A percentile compares a stretch with the other conserved stretches of the same genome.
These are phyloP conservation scores for Antechinus stuartii DNA, from an alignment of 2,113 vertebrate genomes.

Conservation along the genomic window DNA sequence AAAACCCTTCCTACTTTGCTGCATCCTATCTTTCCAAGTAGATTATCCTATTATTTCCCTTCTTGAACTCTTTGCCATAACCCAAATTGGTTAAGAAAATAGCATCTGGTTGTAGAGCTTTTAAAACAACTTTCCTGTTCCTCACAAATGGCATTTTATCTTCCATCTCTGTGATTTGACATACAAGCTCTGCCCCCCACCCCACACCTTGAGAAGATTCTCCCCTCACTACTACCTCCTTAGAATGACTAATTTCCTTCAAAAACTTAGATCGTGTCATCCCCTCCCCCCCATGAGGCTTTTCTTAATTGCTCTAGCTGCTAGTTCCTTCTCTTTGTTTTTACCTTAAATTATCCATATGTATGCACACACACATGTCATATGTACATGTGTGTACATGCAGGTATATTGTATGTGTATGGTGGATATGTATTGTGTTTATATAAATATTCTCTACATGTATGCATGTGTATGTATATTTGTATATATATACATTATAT, in stretches of 20 bases:
- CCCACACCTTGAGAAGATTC: neutral
- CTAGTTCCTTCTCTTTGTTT: neutral
- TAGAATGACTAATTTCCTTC: neutral
- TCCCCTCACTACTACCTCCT: neutral
- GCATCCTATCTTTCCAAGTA: neutral
- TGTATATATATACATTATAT: too few species aligned
- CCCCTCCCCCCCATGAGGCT: neutral
- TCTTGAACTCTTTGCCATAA: neutral
- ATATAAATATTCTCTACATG: too few species aligned
- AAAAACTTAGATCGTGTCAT: neutral
- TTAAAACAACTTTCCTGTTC: neutral
- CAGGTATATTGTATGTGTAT: too few species aligned
- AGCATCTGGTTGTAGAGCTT: neutral
- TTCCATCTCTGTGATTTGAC: neutral
- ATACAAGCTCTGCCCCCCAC: neutral
- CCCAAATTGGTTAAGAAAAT: neutral
- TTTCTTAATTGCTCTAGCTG: neutral
- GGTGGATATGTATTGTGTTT: too few species aligned
- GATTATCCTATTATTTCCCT: neutral
- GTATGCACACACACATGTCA: too few species aligned
- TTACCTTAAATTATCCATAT: neutral
- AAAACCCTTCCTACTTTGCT: neutral
- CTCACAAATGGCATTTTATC: neutral
- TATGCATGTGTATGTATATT: too few species aligned
- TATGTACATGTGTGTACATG: too few species aligned